Base-by-base conservation (phyloP, 2,888 invertebrate species). In the Mantis religiosa region DNA sequence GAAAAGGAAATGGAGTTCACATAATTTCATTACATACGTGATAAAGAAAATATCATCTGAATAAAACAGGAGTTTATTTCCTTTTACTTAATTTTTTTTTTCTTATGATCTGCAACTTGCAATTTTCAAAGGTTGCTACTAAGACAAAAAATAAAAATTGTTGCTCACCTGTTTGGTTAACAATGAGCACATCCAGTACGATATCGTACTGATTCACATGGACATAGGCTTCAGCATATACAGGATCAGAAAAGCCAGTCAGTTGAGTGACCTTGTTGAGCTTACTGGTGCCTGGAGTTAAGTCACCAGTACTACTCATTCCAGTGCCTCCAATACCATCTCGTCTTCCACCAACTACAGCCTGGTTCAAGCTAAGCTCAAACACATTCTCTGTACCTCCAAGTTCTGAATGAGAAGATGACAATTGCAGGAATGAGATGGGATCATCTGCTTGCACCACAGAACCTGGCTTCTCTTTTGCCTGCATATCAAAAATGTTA, bases 211-310 rank as follows among this genome's bases (percentile, higher is more conserved):
- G 99, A 94, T 99, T 99, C 91, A 99, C 99, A 93, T 99, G 97
- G 2, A 99, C 99, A 92, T 99, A 98, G n/a, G 99, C 99, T 94
- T 99, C 99, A 0, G 99, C 98, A 93, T 99, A 99, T 90, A 99
- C 99, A 0, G 99, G 99, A 95, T 99, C 99, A 0, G 99, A 99
- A 94, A 99, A 99, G 25, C 99, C 99, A 6, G 99, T 99, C 92
- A 99, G 94, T 93, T 99, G 99, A 82, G 98, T 98, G 90, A 98
- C 98, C 84, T 90, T 91, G 92, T 94, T 95, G 20, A 95, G 92
- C 91, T 95, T 95, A 41, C 94, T 94, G 15, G 94, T 92, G 47
- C 87, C 83, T n/a, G 89, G 81, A 14, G 34, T 41, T 3, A 82
- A 71, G 15, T 89, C 88, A 25, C 83, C 85, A 14, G 87, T 83